Base-by-base conservation (phyloP, 2,888 invertebrate species). In the Deilephila elpenor region DNA sequence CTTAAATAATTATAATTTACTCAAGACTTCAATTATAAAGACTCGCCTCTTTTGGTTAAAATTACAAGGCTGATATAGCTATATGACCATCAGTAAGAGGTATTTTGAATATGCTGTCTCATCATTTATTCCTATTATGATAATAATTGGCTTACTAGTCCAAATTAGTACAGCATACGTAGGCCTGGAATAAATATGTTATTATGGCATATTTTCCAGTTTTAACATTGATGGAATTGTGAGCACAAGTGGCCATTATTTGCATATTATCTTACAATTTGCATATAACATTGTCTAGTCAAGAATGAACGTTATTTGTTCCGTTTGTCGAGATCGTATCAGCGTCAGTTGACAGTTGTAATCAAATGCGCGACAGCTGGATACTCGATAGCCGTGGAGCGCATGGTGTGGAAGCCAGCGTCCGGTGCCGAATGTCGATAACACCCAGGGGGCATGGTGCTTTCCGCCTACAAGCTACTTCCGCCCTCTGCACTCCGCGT, bases 391-490 rank as follows among this genome's bases (percentile, higher is more conserved):
- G 44, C 67, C 67, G 44, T 67, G 67, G 67, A 67, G 17, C 8
- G 37, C n/a, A 62, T 32, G 34, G 32, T 19, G 56, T 37, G 59
- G 51, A 71, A 71, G 71, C 59, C 67, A 67, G 70, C 71, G 71
- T 61, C 67, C 71, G 70, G 5, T 61, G 62, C 34, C 59, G 75
- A 72, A 75, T 75, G 70, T 72, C 73, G 73, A 73, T 72, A 53
- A 56, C 56, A 59, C 59, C 71, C 53, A 73, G 71, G 61, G 25
- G 67, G 67, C 70, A 64, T 19, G 60, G 37, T 37, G 37, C 71
- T 73, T 71, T 75, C 75, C 75, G 75, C 71, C 56, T 73, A 59
- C 64, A n/a, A 61, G 25, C 51, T 60, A 71, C 56, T 73, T 73
- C 73, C 73, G 44, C 59, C 71, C 71, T 74, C 75, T 67, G 71